These are phyloP conservation scores for Coregonus clupeaformis DNA, from an alignment of 2,113 vertebrate species.

Conservation along the genomic window DNA sequence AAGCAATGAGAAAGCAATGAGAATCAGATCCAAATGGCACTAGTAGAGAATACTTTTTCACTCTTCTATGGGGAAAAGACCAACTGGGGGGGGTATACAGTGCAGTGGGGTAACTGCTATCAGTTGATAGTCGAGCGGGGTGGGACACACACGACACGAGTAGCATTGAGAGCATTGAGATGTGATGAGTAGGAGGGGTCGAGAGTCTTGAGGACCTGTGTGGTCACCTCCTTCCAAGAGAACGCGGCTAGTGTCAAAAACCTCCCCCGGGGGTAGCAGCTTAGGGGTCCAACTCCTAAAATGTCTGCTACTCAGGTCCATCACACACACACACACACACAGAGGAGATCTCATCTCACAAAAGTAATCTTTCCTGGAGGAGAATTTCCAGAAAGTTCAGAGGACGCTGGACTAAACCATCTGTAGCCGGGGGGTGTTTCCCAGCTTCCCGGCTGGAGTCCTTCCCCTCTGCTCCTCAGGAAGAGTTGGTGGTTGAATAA, in stretches of 20 bases:
- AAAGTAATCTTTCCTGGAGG: neutral
- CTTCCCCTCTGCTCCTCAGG: conserved; percentile 28
- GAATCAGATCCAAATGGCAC: conserved; percentile 6
- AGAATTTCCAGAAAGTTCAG: conserved; percentile 1
- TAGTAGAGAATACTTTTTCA: conserved; percentile 1
- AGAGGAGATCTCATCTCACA: neutral
- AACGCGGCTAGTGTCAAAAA: conserved; percentile 10
- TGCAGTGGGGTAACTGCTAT: neutral
- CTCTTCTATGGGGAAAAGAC: neutral
- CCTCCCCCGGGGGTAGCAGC: conserved; percentile 39
- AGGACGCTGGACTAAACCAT: conserved; percentile 17
- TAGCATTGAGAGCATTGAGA: too few species aligned
- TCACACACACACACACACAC: neutral
- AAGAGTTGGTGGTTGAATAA: conserved; percentile 35
- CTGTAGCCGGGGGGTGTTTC: conserved; percentile 2
- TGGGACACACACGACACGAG: neutral
- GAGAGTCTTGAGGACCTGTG: conserved; percentile 34
- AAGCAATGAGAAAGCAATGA: conserved; percentile 4
- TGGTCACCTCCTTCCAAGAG: conserved; percentile 47
- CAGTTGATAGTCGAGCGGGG: neutral
- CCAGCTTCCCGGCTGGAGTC: conserved; percentile 6
- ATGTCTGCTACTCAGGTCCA: conserved; percentile 25
- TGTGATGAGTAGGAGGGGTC: neutral
- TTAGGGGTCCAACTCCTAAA: conserved; percentile 28
- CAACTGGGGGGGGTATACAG: neutral